A percentile compares a stretch with the other conserved stretches of the same genome.
phyloP scores from a whole-genome alignment of 1,140 invertebrate species.

The Bombus polaris region DNA sequence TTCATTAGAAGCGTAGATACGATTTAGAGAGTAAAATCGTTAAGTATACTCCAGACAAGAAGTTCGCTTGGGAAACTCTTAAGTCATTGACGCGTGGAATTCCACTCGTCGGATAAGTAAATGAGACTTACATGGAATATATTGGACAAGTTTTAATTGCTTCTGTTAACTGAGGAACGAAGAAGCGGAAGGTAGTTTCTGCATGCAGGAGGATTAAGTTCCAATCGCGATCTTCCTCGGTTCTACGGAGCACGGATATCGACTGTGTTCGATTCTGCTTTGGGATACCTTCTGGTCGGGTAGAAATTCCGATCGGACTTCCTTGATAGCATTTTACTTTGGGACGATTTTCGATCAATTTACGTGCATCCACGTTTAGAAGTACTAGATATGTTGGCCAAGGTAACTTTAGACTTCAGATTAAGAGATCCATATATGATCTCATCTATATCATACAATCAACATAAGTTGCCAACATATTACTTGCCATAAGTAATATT shows the following conservation, averaged over 20 bases:
- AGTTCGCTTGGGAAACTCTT: not conserved
- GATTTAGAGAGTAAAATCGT: not conserved
- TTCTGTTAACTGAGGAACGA: conserved; percentile 12
- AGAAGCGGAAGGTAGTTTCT: not conserved
- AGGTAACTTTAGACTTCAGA: not conserved
- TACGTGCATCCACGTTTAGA: not conserved
- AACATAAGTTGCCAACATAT: no score
- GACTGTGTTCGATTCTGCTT: no score
- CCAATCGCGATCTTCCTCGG: conserved; percentile 6
- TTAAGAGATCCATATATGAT: not conserved
- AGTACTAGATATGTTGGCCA: not conserved
- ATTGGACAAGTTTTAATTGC: conserved; percentile 45
- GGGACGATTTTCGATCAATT: not conserved
- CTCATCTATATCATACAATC: no score
- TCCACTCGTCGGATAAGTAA: not conserved
- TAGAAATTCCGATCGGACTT: not conserved
- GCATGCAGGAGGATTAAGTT: conserved; percentile 4
- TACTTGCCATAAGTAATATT: no score
- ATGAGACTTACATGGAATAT: conserved; percentile 3
- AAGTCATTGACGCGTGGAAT: not conserved
- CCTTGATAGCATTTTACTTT: not conserved
- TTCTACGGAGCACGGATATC: not conserved
- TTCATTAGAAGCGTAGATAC: not conserved
- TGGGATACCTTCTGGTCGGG: no score
- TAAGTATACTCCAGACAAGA: not conserved